phyloP scores from a whole-genome alignment of 2,888 invertebrate genomes.

The Cyrtodaria siliqua region DNA sequence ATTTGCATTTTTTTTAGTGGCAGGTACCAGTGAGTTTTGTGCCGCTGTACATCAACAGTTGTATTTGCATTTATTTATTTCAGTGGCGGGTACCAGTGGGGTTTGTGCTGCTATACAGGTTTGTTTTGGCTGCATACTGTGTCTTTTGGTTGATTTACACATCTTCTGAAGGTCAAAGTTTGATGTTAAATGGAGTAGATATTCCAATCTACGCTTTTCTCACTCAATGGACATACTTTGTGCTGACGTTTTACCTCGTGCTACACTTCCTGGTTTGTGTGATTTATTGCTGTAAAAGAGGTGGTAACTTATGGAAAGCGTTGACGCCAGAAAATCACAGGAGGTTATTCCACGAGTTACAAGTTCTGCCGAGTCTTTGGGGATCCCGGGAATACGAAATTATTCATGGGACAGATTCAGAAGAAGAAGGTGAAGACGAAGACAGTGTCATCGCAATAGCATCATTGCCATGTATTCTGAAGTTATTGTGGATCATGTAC shows the following conservation, averaged over 20 bases:
- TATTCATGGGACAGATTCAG: constrained; percentile 27
- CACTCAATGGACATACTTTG: constrained; percentile 82
- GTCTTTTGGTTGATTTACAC: constrained; percentile 72
- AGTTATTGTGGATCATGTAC: constrained; percentile 76
- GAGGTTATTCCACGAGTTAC: constrained; percentile 66
- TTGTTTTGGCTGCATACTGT: constrained; percentile 74
- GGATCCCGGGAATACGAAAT: constrained; percentile 43
- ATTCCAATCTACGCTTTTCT: constrained; percentile 76
- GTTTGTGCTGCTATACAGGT: constrained; percentile 74
- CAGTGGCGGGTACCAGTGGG: constrained; percentile 81
- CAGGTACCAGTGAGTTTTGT: neutral
- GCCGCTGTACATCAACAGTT: neutral
- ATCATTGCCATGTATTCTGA: constrained; percentile 62
- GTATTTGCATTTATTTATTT: constrained; percentile 23
- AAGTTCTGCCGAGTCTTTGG: constrained; percentile 66
- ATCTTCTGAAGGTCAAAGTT: constrained; percentile 16
- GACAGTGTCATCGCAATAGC: constrained; percentile 1
- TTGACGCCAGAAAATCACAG: constrained; percentile 55
- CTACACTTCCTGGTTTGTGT: constrained; percentile 61
- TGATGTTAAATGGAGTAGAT: constrained; percentile 17
- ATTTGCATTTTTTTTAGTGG: neutral
- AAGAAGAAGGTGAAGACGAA: constrained; percentile 3
- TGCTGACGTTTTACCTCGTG: constrained; percentile 74
- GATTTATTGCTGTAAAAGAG: constrained; percentile 47
- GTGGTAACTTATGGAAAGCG: constrained; percentile 27